Percentiles rank a stretch among this genome's conserved stretches.
Conservation (phyloP, 2,113 vertebrate genomes). For the Bos javanicus region DNA sequence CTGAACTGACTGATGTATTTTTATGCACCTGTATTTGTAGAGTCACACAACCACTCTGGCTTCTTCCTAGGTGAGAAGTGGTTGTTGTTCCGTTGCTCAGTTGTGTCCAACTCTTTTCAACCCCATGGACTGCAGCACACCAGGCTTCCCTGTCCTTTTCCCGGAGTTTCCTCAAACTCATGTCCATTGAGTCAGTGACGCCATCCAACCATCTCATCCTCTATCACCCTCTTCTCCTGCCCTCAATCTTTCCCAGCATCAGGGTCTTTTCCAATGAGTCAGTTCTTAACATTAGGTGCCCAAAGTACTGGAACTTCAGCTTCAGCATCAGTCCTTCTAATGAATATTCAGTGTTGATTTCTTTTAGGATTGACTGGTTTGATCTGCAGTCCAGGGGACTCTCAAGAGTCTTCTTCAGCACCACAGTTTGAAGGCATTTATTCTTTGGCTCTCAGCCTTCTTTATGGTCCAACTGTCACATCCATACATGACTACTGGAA, state of each 20-base stretch:
- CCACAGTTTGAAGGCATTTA: neutral
- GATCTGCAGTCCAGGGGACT: neutral
- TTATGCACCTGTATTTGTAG: fast-evolving
- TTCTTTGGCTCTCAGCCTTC: neutral
- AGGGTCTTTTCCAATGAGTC: neutral
- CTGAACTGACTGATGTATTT: neutral
- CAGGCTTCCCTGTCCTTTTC: neutral
- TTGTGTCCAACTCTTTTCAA: neutral
- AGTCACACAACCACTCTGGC: neutral
- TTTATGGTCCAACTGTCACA: neutral
- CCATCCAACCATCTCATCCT: neutral
- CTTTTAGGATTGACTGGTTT: neutral
- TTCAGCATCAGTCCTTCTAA: neutral
- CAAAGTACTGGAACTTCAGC: neutral
- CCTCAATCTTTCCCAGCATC: neutral
- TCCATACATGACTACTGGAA: neutral
- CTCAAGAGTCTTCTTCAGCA: neutral
- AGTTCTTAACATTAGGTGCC: neutral
- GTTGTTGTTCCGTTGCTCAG: neutral
- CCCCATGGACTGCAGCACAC: neutral
- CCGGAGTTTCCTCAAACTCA: neutral
- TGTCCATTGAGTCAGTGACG: neutral
- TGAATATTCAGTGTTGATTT: neutral
- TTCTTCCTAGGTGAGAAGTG: neutral
- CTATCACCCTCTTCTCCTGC: neutral